Evolutionary conservation across 92 coral and sea anemone genomes (phyloP), one percentile per base, ranked within the genome.

Genomic region (Palythoa heliodiscus): DNA sequence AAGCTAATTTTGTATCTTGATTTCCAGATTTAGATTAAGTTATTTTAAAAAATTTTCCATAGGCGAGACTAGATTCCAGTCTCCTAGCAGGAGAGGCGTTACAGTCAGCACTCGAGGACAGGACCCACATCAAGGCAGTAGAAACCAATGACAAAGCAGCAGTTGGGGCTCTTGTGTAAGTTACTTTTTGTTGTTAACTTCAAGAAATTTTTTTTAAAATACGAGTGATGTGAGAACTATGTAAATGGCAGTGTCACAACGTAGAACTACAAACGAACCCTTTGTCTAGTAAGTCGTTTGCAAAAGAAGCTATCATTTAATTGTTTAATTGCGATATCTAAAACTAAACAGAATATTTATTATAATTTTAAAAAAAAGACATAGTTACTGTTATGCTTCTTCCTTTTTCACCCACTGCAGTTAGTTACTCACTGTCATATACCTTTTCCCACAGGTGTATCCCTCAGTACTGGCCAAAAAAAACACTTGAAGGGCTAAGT

Each of bases 381-480:
- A 5, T 43, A 43, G 50, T 43, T 43, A 43, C 50, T 43, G 50
- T 43, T 43, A 3, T 43, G 7, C 50, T 3, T 43, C 7, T 43
- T 43, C 5, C 50, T 7, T 43, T 43, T 43, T 43, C 50, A 43
- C 50, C 50, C 50, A 43, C 7, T 43, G 9, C 9, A 43, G 50
- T 43, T 43, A 43, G 7, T 5, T 43, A 43, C 9, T 43, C 50
- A 43, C 50, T 43, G 50, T 43, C 7, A 43, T 43, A 8, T 8
- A 43, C 52, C 66, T 24, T 60, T 25, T 71, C 24, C 39, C 61
- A 11, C 48, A 97, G 99, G 79, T 97, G 95, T 84, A 91, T 94
- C 70, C 99, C 99, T 12, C 98, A 91, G 17, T 97, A 97, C 75
- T 97, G 99, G 99, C 84, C 92, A 50, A 91, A 87, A 68, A 97